Conservation (phyloP, 2,797 vertebrate species). For the Catharus ustulatus region DNA sequence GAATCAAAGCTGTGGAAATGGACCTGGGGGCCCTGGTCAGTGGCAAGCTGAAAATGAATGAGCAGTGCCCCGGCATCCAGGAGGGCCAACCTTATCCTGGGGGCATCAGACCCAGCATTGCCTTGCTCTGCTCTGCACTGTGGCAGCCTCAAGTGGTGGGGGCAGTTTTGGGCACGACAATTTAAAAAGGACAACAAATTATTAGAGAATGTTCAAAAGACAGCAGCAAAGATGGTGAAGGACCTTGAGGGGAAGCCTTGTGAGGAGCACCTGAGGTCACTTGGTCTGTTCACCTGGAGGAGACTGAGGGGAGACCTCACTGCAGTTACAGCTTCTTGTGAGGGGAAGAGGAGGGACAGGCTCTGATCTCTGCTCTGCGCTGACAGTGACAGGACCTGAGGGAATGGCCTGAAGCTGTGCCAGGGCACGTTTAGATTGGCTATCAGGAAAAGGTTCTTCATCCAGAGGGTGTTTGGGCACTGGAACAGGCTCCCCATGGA, state of each 20-base stretch:
- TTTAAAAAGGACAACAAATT: not conserved
- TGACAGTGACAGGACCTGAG: fast-evolving
- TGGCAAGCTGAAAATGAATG: fast-evolving
- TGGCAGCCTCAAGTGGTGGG: fast-evolving
- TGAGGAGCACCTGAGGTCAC: fast-evolving
- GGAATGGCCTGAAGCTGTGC: fast-evolving
- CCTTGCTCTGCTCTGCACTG: fast-evolving
- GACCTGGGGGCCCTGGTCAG: fast-evolving
- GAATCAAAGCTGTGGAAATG: not conserved
- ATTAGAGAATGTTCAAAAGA: fast-evolving
- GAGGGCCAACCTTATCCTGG: fast-evolving
- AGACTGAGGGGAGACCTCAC: not conserved
- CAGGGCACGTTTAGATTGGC: not conserved
- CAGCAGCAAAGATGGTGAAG: fast-evolving
- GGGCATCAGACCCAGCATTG: not conserved
- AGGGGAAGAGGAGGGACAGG: not conserved
- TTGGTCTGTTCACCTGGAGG: not conserved
- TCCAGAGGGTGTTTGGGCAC: fast-evolving
- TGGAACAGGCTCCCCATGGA: not conserved
- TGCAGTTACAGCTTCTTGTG: not conserved
- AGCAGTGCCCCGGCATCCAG: not conserved
- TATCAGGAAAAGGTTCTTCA: not conserved
- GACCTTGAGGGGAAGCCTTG: fast-evolving
- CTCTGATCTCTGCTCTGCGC: not conserved
- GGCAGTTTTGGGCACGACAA: fast-evolving